Percentiles rank a stretch among this genome's conserved stretches.
Conservation (phyloP, 2,113 vertebrate genomes). For the Anoura caudifer region DNA sequence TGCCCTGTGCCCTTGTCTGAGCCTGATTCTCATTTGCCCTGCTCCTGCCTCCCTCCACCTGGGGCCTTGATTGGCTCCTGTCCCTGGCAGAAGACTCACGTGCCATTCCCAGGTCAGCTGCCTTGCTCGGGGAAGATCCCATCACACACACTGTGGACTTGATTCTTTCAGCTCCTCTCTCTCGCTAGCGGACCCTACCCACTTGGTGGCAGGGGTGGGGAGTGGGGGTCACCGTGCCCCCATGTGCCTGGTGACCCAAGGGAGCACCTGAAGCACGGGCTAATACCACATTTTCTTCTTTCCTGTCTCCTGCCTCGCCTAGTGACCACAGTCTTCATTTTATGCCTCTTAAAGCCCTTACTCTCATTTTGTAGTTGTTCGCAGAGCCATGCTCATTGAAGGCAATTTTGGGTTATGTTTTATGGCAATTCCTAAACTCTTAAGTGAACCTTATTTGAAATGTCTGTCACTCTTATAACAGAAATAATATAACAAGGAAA, state of each 20-base stretch:
- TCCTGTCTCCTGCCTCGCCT: not conserved
- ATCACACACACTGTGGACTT: not conserved
- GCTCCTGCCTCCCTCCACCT: not conserved
- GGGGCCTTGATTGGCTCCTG: not conserved
- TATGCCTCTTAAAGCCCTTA: not conserved
- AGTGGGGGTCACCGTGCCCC: too few species aligned
- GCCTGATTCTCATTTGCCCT: not conserved
- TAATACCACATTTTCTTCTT: not conserved
- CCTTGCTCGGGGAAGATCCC: not conserved
- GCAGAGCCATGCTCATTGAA: conserved; percentile 37
- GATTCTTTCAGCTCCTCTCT: not conserved
- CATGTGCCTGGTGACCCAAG: not conserved
- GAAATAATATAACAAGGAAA: conserved; percentile 62
- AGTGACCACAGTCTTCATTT: not conserved
- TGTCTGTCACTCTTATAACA: conserved; percentile 57
- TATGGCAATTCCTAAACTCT: conserved; percentile 52
- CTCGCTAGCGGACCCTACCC: not conserved
- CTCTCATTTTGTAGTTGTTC: conserved; percentile 2
- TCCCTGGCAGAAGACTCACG: not conserved
- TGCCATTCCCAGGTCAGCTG: not conserved
- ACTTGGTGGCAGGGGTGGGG: not conserved
- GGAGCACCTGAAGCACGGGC: not conserved
- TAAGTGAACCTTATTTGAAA: conserved; percentile 67
- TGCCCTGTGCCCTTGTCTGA: not conserved
- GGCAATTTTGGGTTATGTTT: conserved; percentile 58